Evolutionary conservation across 2,797 vertebrate genomes (phyloP), one percentile per base, ranked within the genome.

Genomic region (Huso huso): DNA sequence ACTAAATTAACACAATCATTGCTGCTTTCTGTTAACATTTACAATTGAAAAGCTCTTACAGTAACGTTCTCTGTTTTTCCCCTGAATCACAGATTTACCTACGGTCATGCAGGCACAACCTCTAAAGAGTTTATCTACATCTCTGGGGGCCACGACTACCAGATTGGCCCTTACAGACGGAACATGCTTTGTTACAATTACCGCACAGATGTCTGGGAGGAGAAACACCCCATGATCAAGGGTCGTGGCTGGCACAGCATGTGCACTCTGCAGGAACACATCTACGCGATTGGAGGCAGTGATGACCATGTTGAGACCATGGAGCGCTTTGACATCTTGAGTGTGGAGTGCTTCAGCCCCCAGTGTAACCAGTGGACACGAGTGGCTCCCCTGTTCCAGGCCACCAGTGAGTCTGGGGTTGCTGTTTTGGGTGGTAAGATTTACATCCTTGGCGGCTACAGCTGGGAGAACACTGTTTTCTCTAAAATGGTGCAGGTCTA

Each of bases 231-330:
- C 2, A 98, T 99, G 96, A 83, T 82, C 8, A 81, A 88, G 0
- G 93, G 94, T 0, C 87, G 95, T 0, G 95, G 95, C 8, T 98
- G 95, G 95, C 96, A 99, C 86, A 93, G 93, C 83, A 97, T 99
- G 96, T 93, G 94, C 52, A 93, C 95, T 55, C 76, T 96, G 48
- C 81, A 83, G 10, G 89, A 95, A 75, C 90, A 77, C 7, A 89
- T 97, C 80, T 99, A 95, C 57, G 92, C 90, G 71, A 89, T 97
- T 0, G 95, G 95, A 0, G 96, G 95, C 76, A 98, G 95, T 0
- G 87, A 98, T 0, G 93, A 99, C 83, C 88, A 90, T 13, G 83
- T 90, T 2, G 92, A 94, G 71, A 94, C 92, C 68, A 91, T 93
- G 70, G 94, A 97, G 58, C 94, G 94, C 3, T 96, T 96, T 0